These are phyloP conservation scores for Empidonax traillii DNA, from an alignment of 2,113 vertebrate genomes.

Conservation along the genomic window DNA sequence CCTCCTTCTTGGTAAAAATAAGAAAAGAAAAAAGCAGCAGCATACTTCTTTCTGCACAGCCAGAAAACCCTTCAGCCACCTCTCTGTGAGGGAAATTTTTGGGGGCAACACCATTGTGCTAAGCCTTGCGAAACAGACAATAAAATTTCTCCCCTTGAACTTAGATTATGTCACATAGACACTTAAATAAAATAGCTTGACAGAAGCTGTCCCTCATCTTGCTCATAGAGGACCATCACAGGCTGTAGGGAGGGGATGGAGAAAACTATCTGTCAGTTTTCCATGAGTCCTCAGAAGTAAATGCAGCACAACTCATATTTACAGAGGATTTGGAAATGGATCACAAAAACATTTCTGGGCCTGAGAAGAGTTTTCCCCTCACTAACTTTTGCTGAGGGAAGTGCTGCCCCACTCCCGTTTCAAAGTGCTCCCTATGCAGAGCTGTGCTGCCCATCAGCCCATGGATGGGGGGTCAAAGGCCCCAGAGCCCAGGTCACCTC, in stretches of 20 bases:
- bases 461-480: conserved; percentile 36
- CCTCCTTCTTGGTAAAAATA: neutral
- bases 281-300: neutral
- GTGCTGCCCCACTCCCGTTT: fast-evolving
- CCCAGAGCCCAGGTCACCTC: neutral
- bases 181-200: neutral
- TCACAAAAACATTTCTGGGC: neutral
- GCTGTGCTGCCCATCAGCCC: neutral
- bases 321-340: neutral
- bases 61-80: neutral
- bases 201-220: neutral
- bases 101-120: fast-evolving
- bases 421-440: neutral
- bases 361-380: neutral
- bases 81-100: neutral
- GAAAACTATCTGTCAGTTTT: neutral
- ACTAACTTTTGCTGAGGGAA: neutral
- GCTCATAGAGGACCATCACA: neutral
- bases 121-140: neutral
- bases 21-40: neutral
- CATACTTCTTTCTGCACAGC: neutral
- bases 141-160: neutral
- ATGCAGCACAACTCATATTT: neutral
- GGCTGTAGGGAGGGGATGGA: neutral
- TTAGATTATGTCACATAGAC: neutral